Conservation (phyloP, 2,113 vertebrate species). For the Tupaia tana region DNA sequence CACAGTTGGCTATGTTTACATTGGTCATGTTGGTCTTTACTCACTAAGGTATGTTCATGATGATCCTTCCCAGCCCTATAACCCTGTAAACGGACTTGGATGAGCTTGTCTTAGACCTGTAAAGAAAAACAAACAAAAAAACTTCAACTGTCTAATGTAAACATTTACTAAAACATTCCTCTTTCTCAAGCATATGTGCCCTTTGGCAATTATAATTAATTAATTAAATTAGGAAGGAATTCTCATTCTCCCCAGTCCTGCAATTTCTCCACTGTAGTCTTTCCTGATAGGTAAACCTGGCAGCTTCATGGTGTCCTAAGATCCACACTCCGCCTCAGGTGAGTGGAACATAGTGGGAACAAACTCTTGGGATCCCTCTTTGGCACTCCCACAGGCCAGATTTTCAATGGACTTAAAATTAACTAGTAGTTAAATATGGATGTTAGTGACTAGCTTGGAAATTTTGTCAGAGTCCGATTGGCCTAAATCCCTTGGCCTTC, state of each 20-base stretch:
- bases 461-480: conserved; percentile 23
- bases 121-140: background rate
- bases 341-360: background rate
- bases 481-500: conserved; percentile 18
- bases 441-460: background rate
- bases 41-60: background rate
- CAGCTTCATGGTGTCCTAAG: background rate
- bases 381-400: background rate
- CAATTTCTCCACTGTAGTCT: background rate
- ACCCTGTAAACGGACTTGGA: background rate
- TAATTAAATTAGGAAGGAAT: too few relatives aligned
- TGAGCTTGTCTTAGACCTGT: background rate
- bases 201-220: too few relatives aligned
- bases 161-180: background rate
- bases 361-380: background rate
- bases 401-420: conserved; percentile 50
- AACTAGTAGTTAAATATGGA: conserved; percentile 8
- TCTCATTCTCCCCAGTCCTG: too few relatives aligned
- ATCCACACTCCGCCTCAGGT: background rate
- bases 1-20: background rate
- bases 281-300: background rate
- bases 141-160: background rate
- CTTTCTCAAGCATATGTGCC: too few relatives aligned
- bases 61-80: background rate
- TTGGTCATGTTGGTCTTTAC: background rate